phyloP scores from a whole-genome alignment of 1,140 invertebrate species.

The Nymphalis io region DNA sequence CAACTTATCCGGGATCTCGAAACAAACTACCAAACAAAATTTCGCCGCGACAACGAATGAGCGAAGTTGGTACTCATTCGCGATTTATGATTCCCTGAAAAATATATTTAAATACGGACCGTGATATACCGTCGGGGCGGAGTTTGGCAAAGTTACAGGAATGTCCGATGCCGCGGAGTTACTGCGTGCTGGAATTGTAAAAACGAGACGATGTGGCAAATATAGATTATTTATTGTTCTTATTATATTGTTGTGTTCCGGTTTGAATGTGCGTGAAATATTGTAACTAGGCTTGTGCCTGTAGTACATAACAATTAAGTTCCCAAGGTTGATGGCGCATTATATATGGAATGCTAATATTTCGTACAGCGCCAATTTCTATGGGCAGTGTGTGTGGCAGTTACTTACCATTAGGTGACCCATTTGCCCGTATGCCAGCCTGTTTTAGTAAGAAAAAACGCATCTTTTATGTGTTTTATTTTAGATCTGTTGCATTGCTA shows the following conservation, averaged over 20 bases:
- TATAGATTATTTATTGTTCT: slow-evolving; percentile 24
- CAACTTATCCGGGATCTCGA: slow-evolving; percentile 53
- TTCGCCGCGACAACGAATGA: slow-evolving; percentile 51
- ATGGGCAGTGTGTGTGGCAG: no score
- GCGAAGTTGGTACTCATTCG: slow-evolving; percentile 50
- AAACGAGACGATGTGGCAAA: slow-evolving; percentile 24
- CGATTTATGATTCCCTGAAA: slow-evolving; percentile 57
- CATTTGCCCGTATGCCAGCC: no score
- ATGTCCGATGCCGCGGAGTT: slow-evolving; percentile 41
- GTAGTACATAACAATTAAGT: no score
- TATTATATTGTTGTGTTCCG: slow-evolving; percentile 15
- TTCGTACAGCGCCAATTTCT: no score
- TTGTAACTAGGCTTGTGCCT: no score
- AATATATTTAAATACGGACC: slow-evolving; percentile 56
- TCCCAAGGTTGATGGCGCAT: no score
- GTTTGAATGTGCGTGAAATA: no score
- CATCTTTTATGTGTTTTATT: no score
- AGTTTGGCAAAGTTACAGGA: slow-evolving; percentile 52
- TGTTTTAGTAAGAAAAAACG: no score
- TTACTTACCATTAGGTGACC: no score
- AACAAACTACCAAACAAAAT: slow-evolving; percentile 60
- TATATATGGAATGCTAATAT: no score
- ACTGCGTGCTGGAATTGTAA: slow-evolving; percentile 36
- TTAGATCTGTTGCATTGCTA: no score
- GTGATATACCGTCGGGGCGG: slow-evolving; percentile 48